Conservation (phyloP, 92 coral and sea anemone species). For the Epizoanthus fatuus region DNA sequence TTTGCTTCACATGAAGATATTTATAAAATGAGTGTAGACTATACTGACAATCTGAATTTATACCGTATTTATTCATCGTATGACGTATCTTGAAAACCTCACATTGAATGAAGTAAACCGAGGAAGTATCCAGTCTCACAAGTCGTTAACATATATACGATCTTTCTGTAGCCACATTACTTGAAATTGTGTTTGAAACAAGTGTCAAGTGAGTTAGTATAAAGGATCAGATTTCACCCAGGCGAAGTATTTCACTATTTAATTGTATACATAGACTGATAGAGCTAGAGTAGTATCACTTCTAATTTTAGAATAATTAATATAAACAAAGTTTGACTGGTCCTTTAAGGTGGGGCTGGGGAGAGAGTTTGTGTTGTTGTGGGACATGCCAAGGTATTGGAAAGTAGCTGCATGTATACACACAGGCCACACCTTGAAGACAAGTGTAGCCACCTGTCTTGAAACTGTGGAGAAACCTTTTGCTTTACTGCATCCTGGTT, state of each 20-base stretch:
- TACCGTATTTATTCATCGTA: no score
- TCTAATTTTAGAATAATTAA: slow-evolving; percentile 15
- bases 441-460: slow-evolving; percentile 9
- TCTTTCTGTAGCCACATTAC: no score
- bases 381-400: slow-evolving; percentile 6
- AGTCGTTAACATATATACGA: no score
- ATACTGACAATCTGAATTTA: no score
- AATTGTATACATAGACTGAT: neutral
- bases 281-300: slow-evolving; percentile 12
- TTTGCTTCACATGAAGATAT: no score
- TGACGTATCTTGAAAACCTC: no score
- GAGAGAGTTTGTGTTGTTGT: slow-evolving; percentile 27
- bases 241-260: neutral
- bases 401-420: neutral
- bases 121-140: no score
- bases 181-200: no score
- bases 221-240: no score
- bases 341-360: slow-evolving; percentile 3
- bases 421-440: slow-evolving; percentile 31
- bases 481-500: neutral
- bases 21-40: no score
- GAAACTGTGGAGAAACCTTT: neutral
- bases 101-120: no score
- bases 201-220: no score
- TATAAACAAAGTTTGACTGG: neutral